Evolutionary conservation across 1,140 invertebrate genomes (phyloP).

Genomic region (Zaprionus ornatus): DNA sequence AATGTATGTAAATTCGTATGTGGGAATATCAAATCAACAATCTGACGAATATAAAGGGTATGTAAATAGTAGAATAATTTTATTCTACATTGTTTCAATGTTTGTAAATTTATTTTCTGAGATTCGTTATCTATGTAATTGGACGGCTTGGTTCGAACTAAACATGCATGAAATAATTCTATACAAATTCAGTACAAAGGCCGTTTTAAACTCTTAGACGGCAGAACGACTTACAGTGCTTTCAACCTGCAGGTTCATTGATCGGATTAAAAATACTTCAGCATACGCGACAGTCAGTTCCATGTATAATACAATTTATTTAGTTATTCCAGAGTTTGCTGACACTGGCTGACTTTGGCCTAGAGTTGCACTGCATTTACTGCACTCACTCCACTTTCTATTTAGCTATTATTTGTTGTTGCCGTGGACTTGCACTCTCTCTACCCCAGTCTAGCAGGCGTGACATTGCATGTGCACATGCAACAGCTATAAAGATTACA

Average conservation of each 20-base stretch:
- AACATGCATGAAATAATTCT: background rate
- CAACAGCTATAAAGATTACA: constrained; percentile 19
- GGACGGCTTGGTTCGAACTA: background rate
- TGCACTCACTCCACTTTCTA: constrained; percentile 71
- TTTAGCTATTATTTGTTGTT: constrained; percentile 37
- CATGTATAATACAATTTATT: constrained; percentile 7
- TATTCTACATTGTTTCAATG: background rate
- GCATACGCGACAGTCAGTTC: constrained; percentile 12
- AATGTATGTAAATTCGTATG: background rate
- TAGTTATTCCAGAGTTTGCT: constrained; percentile 21
- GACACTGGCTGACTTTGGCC: constrained; percentile 2
- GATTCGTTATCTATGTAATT: background rate
- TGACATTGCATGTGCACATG: constrained; percentile 15
- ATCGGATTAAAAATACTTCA: constrained; percentile 32
- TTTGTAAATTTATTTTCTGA: background rate
- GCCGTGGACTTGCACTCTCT: constrained; percentile 43
- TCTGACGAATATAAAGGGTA: background rate
- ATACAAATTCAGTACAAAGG: background rate
- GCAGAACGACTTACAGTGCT: background rate
- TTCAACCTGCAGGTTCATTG: constrained; percentile 48
- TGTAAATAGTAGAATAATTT: background rate
- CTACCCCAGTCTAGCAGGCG: constrained; percentile 16
- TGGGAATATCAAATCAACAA: background rate
- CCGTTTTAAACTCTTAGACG: background rate
- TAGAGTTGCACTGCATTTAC: constrained; percentile 49